phyloP scores from a whole-genome alignment of 2,113 vertebrate genomes.

The Amphiprion percula region DNA sequence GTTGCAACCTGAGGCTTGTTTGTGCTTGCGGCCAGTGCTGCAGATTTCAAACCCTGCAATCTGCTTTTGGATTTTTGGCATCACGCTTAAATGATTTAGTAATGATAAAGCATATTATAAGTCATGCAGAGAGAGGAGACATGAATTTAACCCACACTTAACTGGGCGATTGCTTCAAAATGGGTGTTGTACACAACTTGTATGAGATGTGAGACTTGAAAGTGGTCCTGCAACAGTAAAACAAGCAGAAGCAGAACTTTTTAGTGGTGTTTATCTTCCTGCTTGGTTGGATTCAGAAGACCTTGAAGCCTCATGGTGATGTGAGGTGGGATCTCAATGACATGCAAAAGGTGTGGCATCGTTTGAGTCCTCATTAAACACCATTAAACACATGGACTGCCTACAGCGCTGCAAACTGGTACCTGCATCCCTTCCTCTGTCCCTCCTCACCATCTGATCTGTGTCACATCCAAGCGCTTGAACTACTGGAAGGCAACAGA shows the following conservation, averaged over 20 bases:
- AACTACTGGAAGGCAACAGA: not conserved
- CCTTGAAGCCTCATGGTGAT: slow-evolving; percentile 36
- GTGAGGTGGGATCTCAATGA: slow-evolving; percentile 40
- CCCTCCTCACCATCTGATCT: slow-evolving; percentile 15
- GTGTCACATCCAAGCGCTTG: not conserved
- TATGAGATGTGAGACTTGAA: not conserved
- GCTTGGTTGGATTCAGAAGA: slow-evolving; percentile 40
- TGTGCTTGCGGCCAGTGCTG: slow-evolving; percentile 55
- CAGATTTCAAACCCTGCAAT: slow-evolving; percentile 58
- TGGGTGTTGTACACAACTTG: not conserved
- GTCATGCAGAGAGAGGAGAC: slow-evolving; percentile 4
- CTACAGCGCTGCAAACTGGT: slow-evolving; percentile 73
- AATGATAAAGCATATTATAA: slow-evolving; percentile 24
- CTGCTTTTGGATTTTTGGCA: slow-evolving; percentile 45
- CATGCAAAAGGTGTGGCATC: slow-evolving; percentile 41
- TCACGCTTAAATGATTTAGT: slow-evolving; percentile 47
- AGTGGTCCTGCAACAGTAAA: not conserved
- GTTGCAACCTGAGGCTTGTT: slow-evolving; percentile 72
- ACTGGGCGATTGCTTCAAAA: not conserved
- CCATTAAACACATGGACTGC: slow-evolving; percentile 11
- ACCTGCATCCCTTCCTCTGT: slow-evolving; percentile 44
- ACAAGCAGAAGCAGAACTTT: slow-evolving; percentile 11
- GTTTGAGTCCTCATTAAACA: slow-evolving; percentile 38
- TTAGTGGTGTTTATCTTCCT: slow-evolving; percentile 45
- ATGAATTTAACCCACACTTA: slow-evolving; percentile 10